Conservation (phyloP, 1,140 invertebrate species). For the Drosophila aff. region DNA sequence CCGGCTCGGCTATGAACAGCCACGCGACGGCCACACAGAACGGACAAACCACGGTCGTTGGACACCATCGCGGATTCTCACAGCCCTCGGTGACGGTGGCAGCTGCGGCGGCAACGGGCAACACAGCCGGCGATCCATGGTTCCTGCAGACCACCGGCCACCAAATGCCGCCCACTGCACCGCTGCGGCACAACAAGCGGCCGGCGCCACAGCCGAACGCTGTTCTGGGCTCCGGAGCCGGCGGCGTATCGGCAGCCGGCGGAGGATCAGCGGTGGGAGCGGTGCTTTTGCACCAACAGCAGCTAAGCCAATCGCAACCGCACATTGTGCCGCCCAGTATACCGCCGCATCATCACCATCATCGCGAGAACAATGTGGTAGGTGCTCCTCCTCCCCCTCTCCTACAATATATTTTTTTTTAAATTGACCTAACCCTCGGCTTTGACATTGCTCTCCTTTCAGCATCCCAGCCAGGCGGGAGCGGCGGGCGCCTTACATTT, state of each 20-base stretch:
- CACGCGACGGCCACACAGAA: slow-evolving; percentile 83
- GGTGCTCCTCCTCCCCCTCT: background rate
- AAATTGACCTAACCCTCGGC: slow-evolving; percentile 6
- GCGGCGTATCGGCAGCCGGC: slow-evolving; percentile 22
- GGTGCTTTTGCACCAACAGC: slow-evolving; percentile 70
- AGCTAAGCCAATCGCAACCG: slow-evolving; percentile 83
- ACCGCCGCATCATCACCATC: slow-evolving; percentile 81
- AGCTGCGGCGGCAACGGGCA: slow-evolving; percentile 56
- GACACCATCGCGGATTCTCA: slow-evolving; percentile 85
- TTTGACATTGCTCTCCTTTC: slow-evolving; percentile 44
- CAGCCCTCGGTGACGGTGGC: slow-evolving; percentile 80
- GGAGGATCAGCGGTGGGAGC: slow-evolving; percentile 33
- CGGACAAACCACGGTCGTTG: slow-evolving; percentile 84
- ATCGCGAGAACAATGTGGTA: slow-evolving; percentile 80
- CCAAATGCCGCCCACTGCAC: slow-evolving; percentile 84
- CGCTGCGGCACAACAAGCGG: slow-evolving; percentile 83
- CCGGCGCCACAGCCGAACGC: slow-evolving; percentile 82
- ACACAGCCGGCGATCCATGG: slow-evolving; percentile 84
- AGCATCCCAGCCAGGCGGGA: slow-evolving; percentile 67
- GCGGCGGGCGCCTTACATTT: slow-evolving; percentile 73
- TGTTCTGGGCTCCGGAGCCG: slow-evolving; percentile 53
- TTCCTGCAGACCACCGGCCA: slow-evolving; percentile 84
- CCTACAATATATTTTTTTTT: background rate
- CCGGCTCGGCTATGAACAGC: slow-evolving; percentile 77
- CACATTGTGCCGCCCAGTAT: slow-evolving; percentile 83